Conservation (phyloP, 2,888 invertebrate genomes). For the Capitulum mitella region DNA sequence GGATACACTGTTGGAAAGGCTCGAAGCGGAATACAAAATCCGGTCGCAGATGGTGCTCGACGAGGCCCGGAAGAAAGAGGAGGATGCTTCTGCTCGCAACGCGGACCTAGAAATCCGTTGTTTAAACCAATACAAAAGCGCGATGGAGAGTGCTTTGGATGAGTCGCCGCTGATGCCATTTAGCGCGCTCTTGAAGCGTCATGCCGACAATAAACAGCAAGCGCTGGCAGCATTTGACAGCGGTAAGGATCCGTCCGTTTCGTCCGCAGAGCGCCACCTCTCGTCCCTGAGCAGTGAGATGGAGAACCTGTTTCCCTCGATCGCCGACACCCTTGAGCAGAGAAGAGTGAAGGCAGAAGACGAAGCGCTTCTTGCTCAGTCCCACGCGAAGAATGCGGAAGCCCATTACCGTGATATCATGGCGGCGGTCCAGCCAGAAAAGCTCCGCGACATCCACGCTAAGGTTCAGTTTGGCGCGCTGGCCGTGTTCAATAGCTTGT, state of each 20-base stretch:
- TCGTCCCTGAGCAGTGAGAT: background rate
- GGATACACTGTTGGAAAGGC: background rate
- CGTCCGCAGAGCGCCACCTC: background rate
- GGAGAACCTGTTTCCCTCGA: background rate
- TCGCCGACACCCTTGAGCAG: background rate
- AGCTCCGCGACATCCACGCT: background rate
- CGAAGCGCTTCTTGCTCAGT: too few relatives aligned
- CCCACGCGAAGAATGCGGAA: background rate
- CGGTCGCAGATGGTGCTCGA: background rate
- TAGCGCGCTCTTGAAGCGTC: background rate
- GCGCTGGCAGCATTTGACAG: background rate
- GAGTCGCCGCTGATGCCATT: background rate
- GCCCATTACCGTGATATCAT: background rate
- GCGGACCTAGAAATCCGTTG: background rate
- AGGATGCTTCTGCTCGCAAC: background rate
- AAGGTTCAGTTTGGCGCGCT: background rate
- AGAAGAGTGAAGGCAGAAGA: background rate
- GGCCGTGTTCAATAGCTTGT: too few relatives aligned
- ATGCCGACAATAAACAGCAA: background rate
- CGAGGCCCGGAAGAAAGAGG: background rate
- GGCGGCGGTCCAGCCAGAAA: background rate
- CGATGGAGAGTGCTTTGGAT: background rate
- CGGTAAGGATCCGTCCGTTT: too few relatives aligned
- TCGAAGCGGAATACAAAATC: background rate
- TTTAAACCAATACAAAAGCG: background rate